phyloP scores from a whole-genome alignment of 64 coral and sea anemone species.

The Porites australiensis region DNA sequence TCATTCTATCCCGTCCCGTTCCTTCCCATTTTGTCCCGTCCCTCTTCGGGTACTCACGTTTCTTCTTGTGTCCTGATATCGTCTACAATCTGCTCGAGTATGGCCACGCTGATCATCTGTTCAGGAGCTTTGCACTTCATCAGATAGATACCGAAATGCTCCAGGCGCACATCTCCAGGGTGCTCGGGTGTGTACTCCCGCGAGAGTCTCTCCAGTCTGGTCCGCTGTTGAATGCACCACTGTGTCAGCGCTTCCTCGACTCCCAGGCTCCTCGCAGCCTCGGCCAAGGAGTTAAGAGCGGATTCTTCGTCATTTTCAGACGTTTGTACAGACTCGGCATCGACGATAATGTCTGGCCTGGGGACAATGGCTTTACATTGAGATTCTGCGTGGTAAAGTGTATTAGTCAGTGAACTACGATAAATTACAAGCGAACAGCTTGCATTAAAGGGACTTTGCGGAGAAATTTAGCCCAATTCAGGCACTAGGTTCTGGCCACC shows the following conservation, averaged over 20 bases:
- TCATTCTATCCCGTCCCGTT: not conserved
- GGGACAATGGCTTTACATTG: slow-evolving; percentile 54
- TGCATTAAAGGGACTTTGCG: no score
- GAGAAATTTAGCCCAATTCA: no score
- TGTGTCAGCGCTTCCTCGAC: slow-evolving; percentile 50
- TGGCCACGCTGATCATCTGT: slow-evolving; percentile 59
- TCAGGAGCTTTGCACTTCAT: slow-evolving; percentile 77
- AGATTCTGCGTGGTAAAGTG: slow-evolving; percentile 29
- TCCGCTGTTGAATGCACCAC: slow-evolving; percentile 60
- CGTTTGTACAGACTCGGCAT: slow-evolving; percentile 5
- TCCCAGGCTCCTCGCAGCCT: slow-evolving; percentile 57
- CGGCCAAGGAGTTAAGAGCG: slow-evolving; percentile 24
- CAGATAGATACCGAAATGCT: slow-evolving; percentile 85
- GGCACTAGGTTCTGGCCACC: no score
- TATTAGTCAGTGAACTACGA: no score
- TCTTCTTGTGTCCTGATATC: slow-evolving; percentile 63
- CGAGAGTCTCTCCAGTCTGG: slow-evolving; percentile 61
- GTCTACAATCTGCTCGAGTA: slow-evolving; percentile 82
- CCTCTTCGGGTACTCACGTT: slow-evolving; percentile 2
- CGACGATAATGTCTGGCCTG: not conserved
- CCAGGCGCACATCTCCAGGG: slow-evolving; percentile 81
- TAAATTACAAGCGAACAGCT: no score
- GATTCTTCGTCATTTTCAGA: slow-evolving; percentile 6
- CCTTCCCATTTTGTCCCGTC: not conserved
- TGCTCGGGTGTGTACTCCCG: slow-evolving; percentile 38